Evolutionary conservation across 92 coral and sea anemone species (phyloP).

Genomic region (Epizoanthus stellaris): DNA sequence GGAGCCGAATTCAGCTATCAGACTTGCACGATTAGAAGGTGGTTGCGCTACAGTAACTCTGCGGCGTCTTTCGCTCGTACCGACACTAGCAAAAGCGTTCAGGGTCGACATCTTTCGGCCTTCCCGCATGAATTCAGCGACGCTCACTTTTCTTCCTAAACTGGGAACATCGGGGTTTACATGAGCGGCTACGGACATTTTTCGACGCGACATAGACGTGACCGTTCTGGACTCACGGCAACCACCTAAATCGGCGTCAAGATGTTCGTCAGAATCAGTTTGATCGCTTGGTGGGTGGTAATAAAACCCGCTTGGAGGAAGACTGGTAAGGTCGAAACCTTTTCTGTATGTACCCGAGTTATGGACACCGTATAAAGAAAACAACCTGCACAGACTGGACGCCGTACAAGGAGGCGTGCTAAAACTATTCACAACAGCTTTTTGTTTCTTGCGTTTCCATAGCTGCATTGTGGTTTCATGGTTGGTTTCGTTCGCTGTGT

Average conservation of each 20-base stretch:
- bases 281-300: constrained; percentile 66
- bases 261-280: constrained; percentile 23
- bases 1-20: background rate
- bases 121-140: constrained; percentile 36
- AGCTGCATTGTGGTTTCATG: constrained; percentile 6
- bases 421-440: background rate
- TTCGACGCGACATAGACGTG: constrained; percentile 39
- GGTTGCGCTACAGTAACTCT: constrained; percentile 16
- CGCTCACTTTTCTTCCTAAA: constrained; percentile 33
- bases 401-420: background rate
- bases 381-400: constrained; percentile 36
- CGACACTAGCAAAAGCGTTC: constrained; percentile 17
- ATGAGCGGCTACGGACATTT: background rate
- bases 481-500: background rate
- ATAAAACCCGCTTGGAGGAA: constrained; percentile 86
- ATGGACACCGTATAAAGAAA: constrained; percentile 75
- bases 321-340: constrained; percentile 70
- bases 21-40: background rate
- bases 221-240: background rate
- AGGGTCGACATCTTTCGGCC: constrained; percentile 52
- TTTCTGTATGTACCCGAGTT: constrained; percentile 66
- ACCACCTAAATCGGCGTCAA: background rate
- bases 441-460: constrained; percentile 34
- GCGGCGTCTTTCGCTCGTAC: constrained; percentile 24
- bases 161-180: background rate